These are phyloP conservation scores for Mastacembelus armatus DNA, from an alignment of 2,797 vertebrate species.

Conservation along the genomic window DNA sequence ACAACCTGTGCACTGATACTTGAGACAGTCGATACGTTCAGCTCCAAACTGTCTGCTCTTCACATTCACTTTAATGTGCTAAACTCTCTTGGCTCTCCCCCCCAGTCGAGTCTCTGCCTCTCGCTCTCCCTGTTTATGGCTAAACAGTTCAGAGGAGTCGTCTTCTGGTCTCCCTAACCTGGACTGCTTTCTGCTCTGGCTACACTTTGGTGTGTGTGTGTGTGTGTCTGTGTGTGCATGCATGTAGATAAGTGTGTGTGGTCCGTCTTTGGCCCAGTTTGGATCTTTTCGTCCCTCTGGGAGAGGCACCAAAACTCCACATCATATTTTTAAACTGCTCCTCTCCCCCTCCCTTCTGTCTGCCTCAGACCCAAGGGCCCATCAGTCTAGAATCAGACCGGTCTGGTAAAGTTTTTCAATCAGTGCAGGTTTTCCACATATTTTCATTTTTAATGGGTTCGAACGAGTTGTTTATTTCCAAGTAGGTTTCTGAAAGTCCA, in stretches of 20 bases:
- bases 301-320: slow-evolving; percentile 51
- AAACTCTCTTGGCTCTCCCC: slow-evolving; percentile 28
- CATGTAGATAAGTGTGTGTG: slow-evolving; percentile 44
- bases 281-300: slow-evolving; percentile 46
- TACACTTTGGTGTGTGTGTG: slow-evolving; percentile 12
- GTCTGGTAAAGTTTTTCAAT: no score
- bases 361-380: slow-evolving; percentile 29
- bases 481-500: neutral
- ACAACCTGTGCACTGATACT: slow-evolving; percentile 27
- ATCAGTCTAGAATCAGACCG: slow-evolving; percentile 37
- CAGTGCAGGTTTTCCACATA: no score
- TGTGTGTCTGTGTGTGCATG: slow-evolving; percentile 10
- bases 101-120: slow-evolving; percentile 23
- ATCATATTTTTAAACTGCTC: slow-evolving; percentile 60
- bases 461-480: neutral
- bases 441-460: neutral
- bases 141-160: slow-evolving; percentile 24
- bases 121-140: slow-evolving; percentile 18
- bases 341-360: slow-evolving; percentile 6
- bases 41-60: slow-evolving; percentile 21
- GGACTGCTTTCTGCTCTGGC: slow-evolving; percentile 5
- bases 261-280: slow-evolving; percentile 60
- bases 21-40: slow-evolving; percentile 22
- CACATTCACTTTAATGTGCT: slow-evolving; percentile 56
- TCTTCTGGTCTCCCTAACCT: slow-evolving; percentile 26